Evolutionary conservation across 2,797 vertebrate genomes (phyloP).

Genomic region (Hipposideros larvatus): DNA sequence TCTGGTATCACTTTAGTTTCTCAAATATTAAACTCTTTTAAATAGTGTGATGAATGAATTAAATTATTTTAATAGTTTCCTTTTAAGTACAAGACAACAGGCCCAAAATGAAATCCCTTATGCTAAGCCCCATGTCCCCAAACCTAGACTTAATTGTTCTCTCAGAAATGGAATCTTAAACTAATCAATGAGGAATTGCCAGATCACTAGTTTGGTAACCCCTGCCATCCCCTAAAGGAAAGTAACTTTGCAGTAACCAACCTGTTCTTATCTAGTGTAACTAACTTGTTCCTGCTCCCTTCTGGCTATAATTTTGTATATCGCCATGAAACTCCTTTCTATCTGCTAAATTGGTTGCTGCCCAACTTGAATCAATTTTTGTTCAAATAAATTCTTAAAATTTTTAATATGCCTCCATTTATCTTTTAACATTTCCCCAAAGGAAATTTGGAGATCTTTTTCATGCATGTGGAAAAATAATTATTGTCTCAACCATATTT

Average conservation of each 20-base stretch:
- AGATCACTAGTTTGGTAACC: not conserved
- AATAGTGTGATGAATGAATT: not conserved
- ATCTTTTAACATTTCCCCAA: not conserved
- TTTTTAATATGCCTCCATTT: not conserved
- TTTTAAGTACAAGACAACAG: not conserved
- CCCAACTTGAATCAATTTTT: not conserved
- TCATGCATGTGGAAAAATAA: not conserved
- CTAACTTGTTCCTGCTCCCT: not conserved
- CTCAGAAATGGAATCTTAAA: not conserved
- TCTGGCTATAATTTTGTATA: not conserved
- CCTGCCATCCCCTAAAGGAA: not conserved
- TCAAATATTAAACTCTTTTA: not conserved
- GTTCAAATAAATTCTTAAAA: not conserved
- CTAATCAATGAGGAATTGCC: not conserved
- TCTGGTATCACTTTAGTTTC: not conserved
- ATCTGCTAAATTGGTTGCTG: not conserved
- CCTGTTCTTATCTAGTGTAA: not conserved
- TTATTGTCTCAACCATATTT: not conserved
- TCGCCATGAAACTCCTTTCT: not conserved
- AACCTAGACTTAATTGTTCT: not conserved
- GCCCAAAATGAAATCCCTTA: not conserved
- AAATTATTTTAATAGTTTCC: constrained; percentile 14
- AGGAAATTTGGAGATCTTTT: not conserved
- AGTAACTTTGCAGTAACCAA: not conserved
- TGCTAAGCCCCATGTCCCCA: not conserved